Conservation (phyloP, 1,140 invertebrate species). For the Marisa cornuarietis region DNA sequence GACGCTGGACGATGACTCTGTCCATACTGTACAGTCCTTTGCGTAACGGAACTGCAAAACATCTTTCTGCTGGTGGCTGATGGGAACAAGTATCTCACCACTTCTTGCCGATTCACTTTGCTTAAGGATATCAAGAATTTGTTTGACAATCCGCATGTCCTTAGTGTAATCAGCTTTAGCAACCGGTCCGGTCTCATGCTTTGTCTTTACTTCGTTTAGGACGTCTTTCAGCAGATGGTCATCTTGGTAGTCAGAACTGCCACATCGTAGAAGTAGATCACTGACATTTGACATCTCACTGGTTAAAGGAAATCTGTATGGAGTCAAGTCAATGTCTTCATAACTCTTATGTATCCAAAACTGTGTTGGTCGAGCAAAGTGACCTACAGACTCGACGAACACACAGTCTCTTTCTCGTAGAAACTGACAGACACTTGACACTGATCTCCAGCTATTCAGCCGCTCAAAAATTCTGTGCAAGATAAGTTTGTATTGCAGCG, state of each 20-base stretch:
- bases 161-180: not conserved
- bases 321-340: constrained; percentile 25
- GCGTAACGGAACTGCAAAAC: constrained; percentile 29
- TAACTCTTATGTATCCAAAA: constrained; percentile 14
- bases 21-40: constrained; percentile 34
- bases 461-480: not conserved
- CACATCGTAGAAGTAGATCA: constrained; percentile 15
- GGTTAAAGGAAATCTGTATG: constrained; percentile 34
- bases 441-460: not conserved
- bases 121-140: constrained; percentile 17
- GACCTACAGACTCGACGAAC: not conserved
- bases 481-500: constrained; percentile 2
- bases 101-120: not conserved
- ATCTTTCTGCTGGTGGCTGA: constrained; percentile 17
- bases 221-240: constrained; percentile 18
- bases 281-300: constrained; percentile 13
- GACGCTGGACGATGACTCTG: constrained; percentile 13
- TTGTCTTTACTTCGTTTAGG: constrained; percentile 16
- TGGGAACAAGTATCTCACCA: constrained; percentile 29
- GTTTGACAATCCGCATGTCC: constrained; percentile 18
- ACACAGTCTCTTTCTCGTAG: not conserved
- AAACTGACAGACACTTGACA: not conserved
- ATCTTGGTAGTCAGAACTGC: constrained; percentile 2
- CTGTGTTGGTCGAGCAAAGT: constrained; percentile 3
- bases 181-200: not conserved